phyloP scores from a whole-genome alignment of 1,140 invertebrate species.

The Temnothorax nylanderi region DNA sequence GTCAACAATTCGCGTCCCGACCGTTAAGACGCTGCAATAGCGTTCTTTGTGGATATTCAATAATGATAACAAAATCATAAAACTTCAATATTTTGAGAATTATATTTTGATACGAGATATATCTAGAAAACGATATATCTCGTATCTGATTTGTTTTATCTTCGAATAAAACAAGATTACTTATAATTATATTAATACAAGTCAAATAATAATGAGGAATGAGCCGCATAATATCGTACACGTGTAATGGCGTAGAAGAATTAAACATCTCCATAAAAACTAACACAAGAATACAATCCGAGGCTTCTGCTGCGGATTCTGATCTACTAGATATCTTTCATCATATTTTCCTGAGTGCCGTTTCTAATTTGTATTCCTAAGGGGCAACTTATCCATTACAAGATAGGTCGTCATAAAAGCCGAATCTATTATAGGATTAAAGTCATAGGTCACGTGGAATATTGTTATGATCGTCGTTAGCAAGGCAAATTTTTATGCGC shows the following conservation, averaged over 20 bases:
- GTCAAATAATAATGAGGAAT: background rate
- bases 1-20: conserved; percentile 44
- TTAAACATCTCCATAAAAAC: conserved; percentile 10
- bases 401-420: conserved; percentile 39
- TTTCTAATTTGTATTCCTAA: conserved; percentile 38
- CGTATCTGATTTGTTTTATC: background rate
- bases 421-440: conserved; percentile 52
- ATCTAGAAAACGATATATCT: background rate
- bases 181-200: conserved; percentile 3
- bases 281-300: background rate
- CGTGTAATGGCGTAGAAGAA: conserved; percentile 4
- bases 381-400: conserved; percentile 49
- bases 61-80: background rate
- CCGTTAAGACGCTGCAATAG: conserved; percentile 23
- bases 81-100: background rate
- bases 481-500: conserved; percentile 36
- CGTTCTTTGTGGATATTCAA: background rate
- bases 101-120: background rate
- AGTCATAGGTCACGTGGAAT: conserved; percentile 18
- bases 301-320: background rate
- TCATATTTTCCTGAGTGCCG: conserved; percentile 34
- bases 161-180: background rate
- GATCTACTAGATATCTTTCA: conserved; percentile 19
- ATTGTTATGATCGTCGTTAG: conserved; percentile 48
- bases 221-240: background rate